Conservation (phyloP, 2,797 vertebrate genomes). For the Tragelaphus oryx region DNA sequence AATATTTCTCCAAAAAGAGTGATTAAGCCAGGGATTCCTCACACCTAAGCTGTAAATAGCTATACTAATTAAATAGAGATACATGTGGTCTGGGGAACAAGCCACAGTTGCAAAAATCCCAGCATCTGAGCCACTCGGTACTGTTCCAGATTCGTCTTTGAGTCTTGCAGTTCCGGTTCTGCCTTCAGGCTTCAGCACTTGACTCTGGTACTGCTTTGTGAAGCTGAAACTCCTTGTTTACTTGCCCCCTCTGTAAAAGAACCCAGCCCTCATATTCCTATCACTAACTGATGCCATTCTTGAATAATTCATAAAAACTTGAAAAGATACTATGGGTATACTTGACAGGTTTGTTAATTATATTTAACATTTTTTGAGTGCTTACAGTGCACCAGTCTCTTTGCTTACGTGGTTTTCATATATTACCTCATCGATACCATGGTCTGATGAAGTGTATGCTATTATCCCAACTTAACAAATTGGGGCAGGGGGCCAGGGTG, state of each 20-base stretch:
- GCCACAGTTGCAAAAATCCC: neutral
- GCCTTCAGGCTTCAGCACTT: neutral
- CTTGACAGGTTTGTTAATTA: neutral
- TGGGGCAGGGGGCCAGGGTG: neutral
- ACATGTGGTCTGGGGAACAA: neutral
- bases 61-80: neutral
- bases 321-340: neutral
- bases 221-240: neutral
- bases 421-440: neutral
- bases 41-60: neutral
- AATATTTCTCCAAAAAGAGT: neutral
- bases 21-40: neutral
- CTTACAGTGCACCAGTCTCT: neutral
- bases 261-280: neutral
- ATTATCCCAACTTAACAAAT: slow-evolving; percentile 9
- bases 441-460: neutral
- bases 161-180: neutral
- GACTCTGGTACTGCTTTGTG: neutral
- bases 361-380: slow-evolving; percentile 7
- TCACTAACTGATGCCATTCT: neutral
- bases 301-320: neutral
- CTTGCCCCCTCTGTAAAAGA: neutral
- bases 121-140: neutral
- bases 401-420: slow-evolving; percentile 5
- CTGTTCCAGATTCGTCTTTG: neutral